Base-by-base conservation (phyloP, 2,888 invertebrate genomes). In the Agrotis clavis region DNA sequence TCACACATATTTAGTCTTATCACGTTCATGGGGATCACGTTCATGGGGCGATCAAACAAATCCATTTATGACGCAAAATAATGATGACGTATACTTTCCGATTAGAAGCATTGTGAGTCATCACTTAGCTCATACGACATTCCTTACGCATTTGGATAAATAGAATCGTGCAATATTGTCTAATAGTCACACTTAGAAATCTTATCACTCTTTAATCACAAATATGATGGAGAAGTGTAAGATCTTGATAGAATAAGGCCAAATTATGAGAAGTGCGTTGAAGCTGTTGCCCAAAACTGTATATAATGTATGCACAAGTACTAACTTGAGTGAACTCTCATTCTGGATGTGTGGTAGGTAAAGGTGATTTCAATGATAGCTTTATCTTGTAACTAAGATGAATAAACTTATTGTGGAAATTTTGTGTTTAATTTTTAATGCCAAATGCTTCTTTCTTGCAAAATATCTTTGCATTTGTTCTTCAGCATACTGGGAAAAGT, bases 361-460 rank as follows among this genome's bases (percentile, higher is more conserved):
- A 87, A 86, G 85, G 86, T 88, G 82, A 84, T 89, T 90, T 90
- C 89, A 88, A 84, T 86, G 79, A 87, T 90, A 91, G 89, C 88
- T 91, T 90, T 92, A 90, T 89, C 87, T 80, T 88, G 84, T 86
- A 85, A 85, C 81, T 87, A 89, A 89, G 83, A 79, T 79, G 77
- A 92, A 89, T 88, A 91, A 90, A 91, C 85, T 88, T 89, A 89
- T 87, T 89, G 88, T 88, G 86, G 83, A 86, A 83, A 71, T 41
- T 21, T n/a, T 57, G 54, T 60, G 67, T 85, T 83, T 88, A 72
- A 81, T 86, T 86, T 74, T 57, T 35, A 41, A 41, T 41, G 25
- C 14, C 18, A 4, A 4, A 9, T 19, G 19, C 16, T 35, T 1
- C 19, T 19, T n/a, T 59, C n/a, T 0, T 9, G 35, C 1, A 59